phyloP scores from a whole-genome alignment of 2,797 vertebrate species.

The Telmatherina bonti region DNA sequence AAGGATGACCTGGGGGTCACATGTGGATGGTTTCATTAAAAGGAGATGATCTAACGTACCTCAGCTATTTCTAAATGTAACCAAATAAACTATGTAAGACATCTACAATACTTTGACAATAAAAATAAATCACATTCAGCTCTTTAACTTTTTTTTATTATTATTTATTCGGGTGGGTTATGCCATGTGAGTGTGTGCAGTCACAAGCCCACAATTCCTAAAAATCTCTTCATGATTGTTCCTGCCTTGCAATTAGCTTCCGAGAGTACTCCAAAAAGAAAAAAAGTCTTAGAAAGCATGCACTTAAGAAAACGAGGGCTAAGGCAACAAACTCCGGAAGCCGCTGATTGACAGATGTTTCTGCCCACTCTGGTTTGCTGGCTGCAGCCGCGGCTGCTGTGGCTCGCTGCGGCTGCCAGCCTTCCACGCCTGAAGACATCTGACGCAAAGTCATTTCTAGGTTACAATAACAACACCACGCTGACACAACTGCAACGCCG shows the following conservation, averaged over 20 bases:
- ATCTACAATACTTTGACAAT: not conserved
- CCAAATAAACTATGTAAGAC: not conserved
- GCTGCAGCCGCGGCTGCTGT: conserved; percentile 69
- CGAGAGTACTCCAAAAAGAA: conserved; percentile 40
- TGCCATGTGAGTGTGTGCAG: conserved; percentile 38
- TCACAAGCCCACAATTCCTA: conserved; percentile 51
- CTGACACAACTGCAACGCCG: conserved; percentile 69
- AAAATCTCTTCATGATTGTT: conserved; percentile 42
- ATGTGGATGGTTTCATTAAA: not conserved
- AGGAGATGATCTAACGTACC: not conserved
- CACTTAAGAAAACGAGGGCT: conserved; percentile 68
- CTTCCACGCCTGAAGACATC: conserved; percentile 70
- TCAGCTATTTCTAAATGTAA: not conserved
- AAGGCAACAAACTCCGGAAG: conserved; percentile 84
- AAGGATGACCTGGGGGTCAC: too few species aligned
- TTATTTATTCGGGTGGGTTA: conserved; percentile 5
- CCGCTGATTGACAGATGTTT: conserved; percentile 74
- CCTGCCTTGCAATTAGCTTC: conserved; percentile 73
- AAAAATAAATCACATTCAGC: not conserved
- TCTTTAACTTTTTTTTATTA: not conserved
- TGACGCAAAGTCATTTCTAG: conserved; percentile 75
- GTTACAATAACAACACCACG: conserved; percentile 75
- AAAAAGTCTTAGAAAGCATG: conserved; percentile 64
- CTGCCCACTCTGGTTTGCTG: conserved; percentile 78
- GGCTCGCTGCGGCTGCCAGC: conserved; percentile 71